Percentiles rank a stretch among this genome's conserved stretches.
These are phyloP conservation scores for Eurystomus glaucurus DNA, from an alignment of 2,797 vertebrate species.

Conservation along the genomic window DNA sequence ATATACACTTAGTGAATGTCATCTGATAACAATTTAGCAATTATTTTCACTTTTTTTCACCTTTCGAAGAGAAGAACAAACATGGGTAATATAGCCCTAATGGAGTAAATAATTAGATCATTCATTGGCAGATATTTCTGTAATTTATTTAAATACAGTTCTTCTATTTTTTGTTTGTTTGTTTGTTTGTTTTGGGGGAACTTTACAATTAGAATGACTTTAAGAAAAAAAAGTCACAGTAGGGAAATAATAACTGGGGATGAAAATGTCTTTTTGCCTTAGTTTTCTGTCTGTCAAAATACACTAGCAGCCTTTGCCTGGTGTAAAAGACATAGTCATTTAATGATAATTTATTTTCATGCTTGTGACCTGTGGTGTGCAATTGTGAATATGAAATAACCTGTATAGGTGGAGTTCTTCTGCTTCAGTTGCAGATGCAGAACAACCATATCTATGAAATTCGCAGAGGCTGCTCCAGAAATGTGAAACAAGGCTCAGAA, in stretches of 20 bases:
- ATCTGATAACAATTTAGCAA: constrained; percentile 78
- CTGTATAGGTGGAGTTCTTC: background rate
- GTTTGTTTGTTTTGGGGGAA: constrained; percentile 26
- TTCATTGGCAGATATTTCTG: constrained; percentile 74
- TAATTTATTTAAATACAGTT: constrained; percentile 74
- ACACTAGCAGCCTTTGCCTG: background rate
- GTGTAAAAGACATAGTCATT: background rate
- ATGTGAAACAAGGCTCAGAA: background rate
- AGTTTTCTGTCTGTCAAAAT: background rate
- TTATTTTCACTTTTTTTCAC: constrained; percentile 80
- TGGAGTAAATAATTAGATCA: constrained; percentile 84
- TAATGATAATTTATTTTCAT: background rate
- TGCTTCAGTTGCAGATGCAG: background rate
- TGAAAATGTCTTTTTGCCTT: constrained; percentile 42
- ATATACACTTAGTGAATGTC: constrained; percentile 77
- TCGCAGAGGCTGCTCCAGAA: background rate
- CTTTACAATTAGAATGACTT: constrained; percentile 49
- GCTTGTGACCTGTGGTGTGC: background rate
- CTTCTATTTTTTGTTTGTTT: background rate
- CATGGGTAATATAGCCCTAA: constrained; percentile 72
- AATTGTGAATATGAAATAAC: background rate
- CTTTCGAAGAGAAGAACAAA: constrained; percentile 73
- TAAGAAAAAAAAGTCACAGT: constrained; percentile 44
- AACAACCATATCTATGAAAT: background rate
- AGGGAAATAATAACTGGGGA: constrained; percentile 52